Base-by-base conservation (phyloP, 2,888 invertebrate species). In the Rhagonycha lutea region DNA sequence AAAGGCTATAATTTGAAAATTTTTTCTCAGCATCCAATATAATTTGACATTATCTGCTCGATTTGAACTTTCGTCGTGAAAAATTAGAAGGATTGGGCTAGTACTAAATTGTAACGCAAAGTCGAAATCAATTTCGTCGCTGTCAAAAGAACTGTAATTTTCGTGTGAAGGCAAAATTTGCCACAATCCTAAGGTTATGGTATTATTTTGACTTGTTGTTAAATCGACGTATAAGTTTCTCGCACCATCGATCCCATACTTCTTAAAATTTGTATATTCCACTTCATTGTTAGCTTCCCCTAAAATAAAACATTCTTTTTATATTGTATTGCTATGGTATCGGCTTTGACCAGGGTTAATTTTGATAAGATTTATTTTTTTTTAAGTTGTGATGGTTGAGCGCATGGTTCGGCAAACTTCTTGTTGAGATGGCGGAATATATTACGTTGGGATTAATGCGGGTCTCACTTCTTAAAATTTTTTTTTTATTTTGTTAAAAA, bases 1-100 rank as follows among this genome's bases (percentile, higher is more conserved):
- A 82, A 96, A 91, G 10, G 94, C 90, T 79, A 97, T 87, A 2
- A 96, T 92, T 86, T 96, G 95, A 85, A 92, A 95, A 83, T 94
- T 86, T 75, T 90, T 89, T 75, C 92, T 90, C 23, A 96, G 88
- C 61, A 94, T 87, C 83, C 92, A 91, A 86, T 96, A 96, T 67
- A 96, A 88, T 83, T 93, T 92, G 29, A 94, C 89, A 68, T 96
- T 88, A 14, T 92, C 92, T 18, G 92, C 94, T 78, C 95, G 88
- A 32, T 92, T 92, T 3, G 92, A 93, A 10, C 94, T 92, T 84
- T 94, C 95, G 0, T 94, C 95, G 87, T 95, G 94, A 83, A 93
- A 89, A 85, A 94, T 93, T 68, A 93, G 85, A 74, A 92, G 86
- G 79, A 94, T 89, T 71, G 92, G 91, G 32, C 88, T 87, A 5